Evolutionary conservation across 1,140 invertebrate genomes (phyloP).

Genomic region (Paralvinella palmiformis): DNA sequence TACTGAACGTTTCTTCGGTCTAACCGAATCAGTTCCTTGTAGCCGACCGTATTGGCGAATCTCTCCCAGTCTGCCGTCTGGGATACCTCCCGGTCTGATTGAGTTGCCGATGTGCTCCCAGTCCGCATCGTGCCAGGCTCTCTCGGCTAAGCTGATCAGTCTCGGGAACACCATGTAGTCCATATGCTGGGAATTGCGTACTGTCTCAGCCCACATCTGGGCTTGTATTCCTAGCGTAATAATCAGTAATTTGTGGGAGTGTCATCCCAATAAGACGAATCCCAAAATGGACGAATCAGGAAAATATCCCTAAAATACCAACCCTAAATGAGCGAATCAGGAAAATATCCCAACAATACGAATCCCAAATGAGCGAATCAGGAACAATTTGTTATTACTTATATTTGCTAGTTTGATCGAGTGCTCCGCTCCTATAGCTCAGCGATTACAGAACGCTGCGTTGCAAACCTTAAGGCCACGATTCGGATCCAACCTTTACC

Average conservation of each 20-base stretch:
- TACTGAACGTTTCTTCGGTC: slow-evolving; percentile 31
- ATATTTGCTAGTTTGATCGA: no score
- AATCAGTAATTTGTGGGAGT: no score
- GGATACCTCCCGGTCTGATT: neutral
- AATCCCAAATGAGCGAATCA: no score
- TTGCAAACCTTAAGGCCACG: no score
- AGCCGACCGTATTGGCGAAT: slow-evolving; percentile 35
- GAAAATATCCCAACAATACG: no score
- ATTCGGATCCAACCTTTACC: no score
- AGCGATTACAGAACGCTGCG: no score
- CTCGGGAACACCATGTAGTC: slow-evolving; percentile 37
- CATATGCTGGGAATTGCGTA: slow-evolving; percentile 27
- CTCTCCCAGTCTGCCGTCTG: slow-evolving; percentile 32
- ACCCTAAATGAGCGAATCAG: no score
- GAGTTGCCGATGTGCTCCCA: slow-evolving; percentile 28
- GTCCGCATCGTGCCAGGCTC: slow-evolving; percentile 34
- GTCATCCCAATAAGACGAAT: neutral
- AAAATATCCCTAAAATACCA: neutral
- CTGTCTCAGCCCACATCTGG: slow-evolving; percentile 34
- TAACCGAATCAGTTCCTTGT: slow-evolving; percentile 32
- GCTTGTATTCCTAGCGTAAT: slow-evolving; percentile 35
- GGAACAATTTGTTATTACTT: no score
- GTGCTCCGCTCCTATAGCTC: no score
- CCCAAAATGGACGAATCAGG: neutral
- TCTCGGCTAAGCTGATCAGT: slow-evolving; percentile 37